These are phyloP conservation scores for Hydrolagus affinis DNA, from an alignment of 2,113 vertebrate genomes.

Conservation along the genomic window DNA sequence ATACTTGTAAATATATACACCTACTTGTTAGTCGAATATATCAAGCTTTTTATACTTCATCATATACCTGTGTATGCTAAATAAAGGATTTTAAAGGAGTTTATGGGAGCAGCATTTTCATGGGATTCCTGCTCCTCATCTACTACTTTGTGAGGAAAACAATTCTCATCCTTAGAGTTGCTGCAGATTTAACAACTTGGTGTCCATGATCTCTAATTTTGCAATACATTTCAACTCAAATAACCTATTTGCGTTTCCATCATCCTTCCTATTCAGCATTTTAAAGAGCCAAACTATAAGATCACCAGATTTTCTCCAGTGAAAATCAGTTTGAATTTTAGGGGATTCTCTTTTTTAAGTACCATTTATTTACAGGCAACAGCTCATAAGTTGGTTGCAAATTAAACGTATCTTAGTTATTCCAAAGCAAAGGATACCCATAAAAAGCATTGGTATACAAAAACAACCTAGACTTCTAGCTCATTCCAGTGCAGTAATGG, in stretches of 20 bases:
- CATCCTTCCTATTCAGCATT: background rate
- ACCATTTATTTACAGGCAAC: background rate
- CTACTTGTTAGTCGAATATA: background rate
- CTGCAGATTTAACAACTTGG: background rate
- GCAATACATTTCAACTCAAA: background rate
- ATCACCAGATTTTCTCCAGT: background rate
- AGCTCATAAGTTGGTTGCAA: background rate
- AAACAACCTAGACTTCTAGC: no score
- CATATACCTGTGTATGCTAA: background rate
- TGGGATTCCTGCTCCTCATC: background rate
- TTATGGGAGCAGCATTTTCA: background rate
- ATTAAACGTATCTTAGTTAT: background rate
- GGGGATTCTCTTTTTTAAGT: no score
- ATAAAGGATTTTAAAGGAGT: background rate
- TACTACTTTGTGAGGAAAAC: background rate
- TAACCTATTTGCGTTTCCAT: background rate
- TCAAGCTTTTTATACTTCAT: background rate
- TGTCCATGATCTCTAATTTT: background rate
- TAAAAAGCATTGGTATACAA: constrained; percentile 8
- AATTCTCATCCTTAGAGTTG: background rate
- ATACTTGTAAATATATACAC: background rate
- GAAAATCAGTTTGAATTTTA: no score
- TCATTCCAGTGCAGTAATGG: no score
- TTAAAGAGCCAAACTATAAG: background rate
- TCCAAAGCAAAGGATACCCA: background rate